These are phyloP conservation scores for Alcedo atthis DNA, from an alignment of 2,797 vertebrate species.

Conservation along the genomic window DNA sequence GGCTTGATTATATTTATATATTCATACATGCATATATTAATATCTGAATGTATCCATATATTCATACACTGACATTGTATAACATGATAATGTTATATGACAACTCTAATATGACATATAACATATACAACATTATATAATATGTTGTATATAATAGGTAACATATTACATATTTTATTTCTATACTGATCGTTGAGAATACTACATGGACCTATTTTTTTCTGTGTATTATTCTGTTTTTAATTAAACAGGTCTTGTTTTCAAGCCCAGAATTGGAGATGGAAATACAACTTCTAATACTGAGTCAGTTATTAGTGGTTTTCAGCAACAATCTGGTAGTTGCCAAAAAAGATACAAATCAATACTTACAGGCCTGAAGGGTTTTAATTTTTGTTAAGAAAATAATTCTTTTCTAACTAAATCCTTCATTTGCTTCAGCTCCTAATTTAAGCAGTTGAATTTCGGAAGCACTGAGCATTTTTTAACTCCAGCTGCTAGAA, in stretches of 20 bases:
- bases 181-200: not conserved
- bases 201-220: not conserved
- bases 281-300: not conserved
- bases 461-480: not conserved
- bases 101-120: no score
- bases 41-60: not conserved
- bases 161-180: not conserved
- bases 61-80: not conserved
- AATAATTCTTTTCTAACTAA: not conserved
- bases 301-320: not conserved
- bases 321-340: not conserved
- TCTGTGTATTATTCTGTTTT: not conserved
- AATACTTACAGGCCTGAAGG: not conserved
- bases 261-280: not conserved
- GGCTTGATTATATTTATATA: not conserved
- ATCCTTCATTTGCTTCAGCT: not conserved
- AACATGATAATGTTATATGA: not conserved
- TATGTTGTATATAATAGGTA: no score
- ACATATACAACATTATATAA: no score
- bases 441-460: not conserved
- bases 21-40: not conserved
- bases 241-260: not conserved
- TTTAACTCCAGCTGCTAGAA: not conserved
- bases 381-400: not conserved
- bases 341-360: not conserved